Base-by-base conservation (phyloP, 2,888 invertebrate genomes). In the Drosophila macrospina region DNA sequence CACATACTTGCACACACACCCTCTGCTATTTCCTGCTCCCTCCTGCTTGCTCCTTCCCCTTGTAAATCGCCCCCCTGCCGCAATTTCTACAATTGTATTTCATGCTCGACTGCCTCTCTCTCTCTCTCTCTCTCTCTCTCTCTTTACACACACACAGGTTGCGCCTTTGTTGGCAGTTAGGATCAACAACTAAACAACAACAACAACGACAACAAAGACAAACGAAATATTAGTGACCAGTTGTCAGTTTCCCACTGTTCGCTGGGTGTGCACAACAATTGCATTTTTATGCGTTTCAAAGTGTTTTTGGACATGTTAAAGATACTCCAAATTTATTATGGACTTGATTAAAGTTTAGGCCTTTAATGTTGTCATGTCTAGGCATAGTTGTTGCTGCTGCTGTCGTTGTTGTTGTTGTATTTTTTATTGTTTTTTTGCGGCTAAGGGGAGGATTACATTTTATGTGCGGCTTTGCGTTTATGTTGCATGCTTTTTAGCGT, bases 261-360 rank as follows among this genome's bases (percentile, higher is more conserved):
- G 13, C 36, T n/a, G 65, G 61, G 52, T 60, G 52, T 56, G 64
- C 66, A 57, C 59, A 74, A 64, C 73, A 86, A 79, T 84, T 84
- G 86, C 80, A 79, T 71, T 84, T 86, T 84, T 75, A 81, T 81
- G 74, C 66, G 70, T 72, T 79, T 72, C 78, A 63, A 86, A 85
- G 84, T 86, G 86, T 86, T 86, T 79, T 56, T 60, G 44, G 86
- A 73, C 85, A 78, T 83, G 79, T 79, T 74, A 11, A 16, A 57
- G 66, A 74, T 80, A 78, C 52, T 44, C 44, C 32, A 60, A 68
- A 80, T 72, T 67, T 86, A 83, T 68, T 39, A 37, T 26, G 26
- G 20, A 41, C 41, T 48, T 59, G 72, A 82, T 80, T 80, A 45
- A 48, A 47, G 67, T 37, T 34, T 24, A 20, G 37, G 42, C 72